Evolutionary conservation across 2,113 vertebrate genomes (phyloP).

Genomic region (Paradoxurus hermaphroditus): DNA sequence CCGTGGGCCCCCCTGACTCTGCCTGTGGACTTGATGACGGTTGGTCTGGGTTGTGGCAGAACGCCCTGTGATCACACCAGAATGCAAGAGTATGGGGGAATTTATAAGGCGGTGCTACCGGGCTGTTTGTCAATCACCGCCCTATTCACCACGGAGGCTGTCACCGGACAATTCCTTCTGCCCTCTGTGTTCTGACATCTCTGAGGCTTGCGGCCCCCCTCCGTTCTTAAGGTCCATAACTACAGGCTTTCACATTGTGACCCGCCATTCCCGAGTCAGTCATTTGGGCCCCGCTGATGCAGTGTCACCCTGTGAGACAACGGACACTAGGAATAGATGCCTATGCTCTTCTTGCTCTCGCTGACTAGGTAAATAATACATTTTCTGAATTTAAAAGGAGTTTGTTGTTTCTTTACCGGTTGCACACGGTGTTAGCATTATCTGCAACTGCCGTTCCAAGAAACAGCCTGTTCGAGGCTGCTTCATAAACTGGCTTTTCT

Average conservation of each 20-base stretch:
- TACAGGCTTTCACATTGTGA: background rate
- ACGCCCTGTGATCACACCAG: fast-evolving
- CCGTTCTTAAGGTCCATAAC: fast-evolving
- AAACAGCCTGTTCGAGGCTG: background rate
- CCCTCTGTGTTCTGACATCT: background rate
- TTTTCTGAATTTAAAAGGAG: background rate
- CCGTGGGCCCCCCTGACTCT: no score
- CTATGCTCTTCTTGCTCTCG: background rate
- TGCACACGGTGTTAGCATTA: background rate
- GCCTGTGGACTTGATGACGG: fast-evolving
- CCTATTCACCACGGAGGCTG: background rate
- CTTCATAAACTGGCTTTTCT: background rate
- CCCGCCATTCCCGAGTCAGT: fast-evolving
- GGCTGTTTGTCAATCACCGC: background rate
- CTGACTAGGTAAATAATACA: background rate
- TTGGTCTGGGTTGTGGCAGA: background rate
- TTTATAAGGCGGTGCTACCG: background rate
- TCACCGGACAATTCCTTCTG: background rate
- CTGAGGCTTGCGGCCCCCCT: fast-evolving
- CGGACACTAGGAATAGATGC: background rate
- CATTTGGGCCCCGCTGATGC: background rate
- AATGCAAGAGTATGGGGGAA: no score
- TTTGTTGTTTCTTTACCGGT: background rate
- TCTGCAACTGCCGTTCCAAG: background rate
- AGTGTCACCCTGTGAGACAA: no score